Evolutionary conservation across 2,797 vertebrate genomes (phyloP), one percentile per base, ranked within the genome.

Genomic region (Sebastes kiyomatsui): DNA sequence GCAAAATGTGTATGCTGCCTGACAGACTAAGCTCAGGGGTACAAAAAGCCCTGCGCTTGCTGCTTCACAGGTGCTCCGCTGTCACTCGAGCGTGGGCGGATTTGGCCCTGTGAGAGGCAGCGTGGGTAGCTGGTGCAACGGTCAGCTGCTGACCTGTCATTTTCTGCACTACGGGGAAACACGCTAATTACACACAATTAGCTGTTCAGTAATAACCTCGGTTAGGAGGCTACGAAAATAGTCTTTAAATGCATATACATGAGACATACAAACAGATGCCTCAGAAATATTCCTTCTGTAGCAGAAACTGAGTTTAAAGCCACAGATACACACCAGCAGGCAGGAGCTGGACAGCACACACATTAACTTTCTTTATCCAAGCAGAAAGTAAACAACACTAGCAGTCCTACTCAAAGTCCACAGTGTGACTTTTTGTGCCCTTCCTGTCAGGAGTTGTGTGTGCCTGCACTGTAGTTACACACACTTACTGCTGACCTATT

Each of bases 141-240:
- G 76, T 91, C 75, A 87, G 73, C 76, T 84, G 89, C 88, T 89
- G 85, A 87, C 65, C 67, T 71, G 65, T 86, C 79, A 83, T 65
- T 82, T 86, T 81, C 74, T 33, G 42, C 76, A 56, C 76, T 18
- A 32, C 76, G 68, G 81, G 77, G 82, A 73, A 66, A 12, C 54
- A 23, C 14, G 23, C 38, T 66, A 81, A 88, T 87, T 87, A 87
- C 74, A 74, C 35, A 66, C 60, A 72, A 74, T 86, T 80, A 87
- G 70, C 52, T 62, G 10, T 38, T 76, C 56, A 22, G 7, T 62
- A 52, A 81, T 56, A 42, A 66, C 61, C 56, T 33, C 32, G 2
- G 35, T 55, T 42, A 5, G 56, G 38, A 71, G 22, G 11, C 30
- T 27, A n/a, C 12, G 25, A 33, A 38, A 77, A 59, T 32, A 42